Evolutionary conservation across 1,140 invertebrate genomes (phyloP).

Genomic region (Hylyphantes graminicola): DNA sequence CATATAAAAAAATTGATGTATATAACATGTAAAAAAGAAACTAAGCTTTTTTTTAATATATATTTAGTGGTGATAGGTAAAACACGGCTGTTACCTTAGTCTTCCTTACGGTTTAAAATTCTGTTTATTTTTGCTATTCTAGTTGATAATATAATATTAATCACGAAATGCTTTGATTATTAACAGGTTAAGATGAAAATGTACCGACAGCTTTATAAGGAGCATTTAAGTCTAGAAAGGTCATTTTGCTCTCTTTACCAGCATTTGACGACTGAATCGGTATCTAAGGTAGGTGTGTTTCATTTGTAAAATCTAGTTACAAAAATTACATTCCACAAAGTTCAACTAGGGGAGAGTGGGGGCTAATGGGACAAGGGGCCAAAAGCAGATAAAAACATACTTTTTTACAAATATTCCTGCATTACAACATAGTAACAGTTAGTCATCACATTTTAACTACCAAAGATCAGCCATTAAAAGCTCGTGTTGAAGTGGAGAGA

Average conservation of each 20-base stretch:
- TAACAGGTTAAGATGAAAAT: slow-evolving; percentile 39
- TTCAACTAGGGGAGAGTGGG: neutral
- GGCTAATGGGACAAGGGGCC: too few species aligned
- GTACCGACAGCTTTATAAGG: slow-evolving; percentile 43
- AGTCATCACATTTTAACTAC: too few species aligned
- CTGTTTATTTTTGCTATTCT: neutral
- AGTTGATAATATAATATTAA: neutral
- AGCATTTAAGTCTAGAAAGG: slow-evolving; percentile 34
- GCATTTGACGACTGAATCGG: slow-evolving; percentile 11
- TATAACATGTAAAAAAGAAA: neutral
- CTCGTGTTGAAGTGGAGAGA: too few species aligned
- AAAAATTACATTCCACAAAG: neutral
- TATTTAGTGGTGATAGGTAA: neutral
- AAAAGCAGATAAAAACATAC: too few species aligned
- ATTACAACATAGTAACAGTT: too few species aligned
- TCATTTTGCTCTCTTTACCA: slow-evolving; percentile 42
- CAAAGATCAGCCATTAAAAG: too few species aligned
- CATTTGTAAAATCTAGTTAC: neutral
- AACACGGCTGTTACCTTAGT: neutral
- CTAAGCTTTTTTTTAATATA: neutral
- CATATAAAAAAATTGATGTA: neutral
- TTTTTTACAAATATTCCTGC: too few species aligned
- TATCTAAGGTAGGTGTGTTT: slow-evolving; percentile 22
- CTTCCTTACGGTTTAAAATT: neutral
- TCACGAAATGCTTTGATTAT: neutral